Evolutionary conservation across 2,888 invertebrate genomes (phyloP), one percentile per base, ranked within the genome.

Genomic region (Drosophila flavopinicola): DNA sequence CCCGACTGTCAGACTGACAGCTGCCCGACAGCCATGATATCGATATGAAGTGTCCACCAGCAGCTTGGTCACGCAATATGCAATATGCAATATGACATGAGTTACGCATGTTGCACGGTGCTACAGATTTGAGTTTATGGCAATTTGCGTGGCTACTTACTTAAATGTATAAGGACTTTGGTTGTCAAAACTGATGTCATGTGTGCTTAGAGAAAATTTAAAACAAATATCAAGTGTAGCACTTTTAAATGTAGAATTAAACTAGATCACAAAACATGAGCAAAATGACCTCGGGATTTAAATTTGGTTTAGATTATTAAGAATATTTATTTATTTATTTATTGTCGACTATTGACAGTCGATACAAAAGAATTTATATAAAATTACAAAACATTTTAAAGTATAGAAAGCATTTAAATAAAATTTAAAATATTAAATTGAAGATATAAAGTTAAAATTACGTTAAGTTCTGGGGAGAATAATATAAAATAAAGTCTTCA

Each of bases 51-150:
- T 60, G 51, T 53, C 37, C 49, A 51, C n/a, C n/a, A n/a, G n/a
- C 35, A 33, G 53, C 69, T 56, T 51, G 64, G 47, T 57, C 77
- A 77, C 61, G 82, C 85, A 63, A 75, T n/a, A n/a, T n/a, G n/a
- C n/a, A n/a, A n/a, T n/a, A n/a, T 53, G 44, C 61, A 41, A 41
- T 44, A 32, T 63, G 84, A 86, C 78, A 79, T 83, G 77, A 72
- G 65, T 86, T 83, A 78, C 86, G 80, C 84, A 78, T 76, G 76
- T 63, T 56, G 52, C 64, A 42, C 37, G 25, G 29, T 15, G 20
- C 41, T 35, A 24, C 23, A 13, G 35, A 61, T 27, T 41, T 42
- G 35, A 57, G 35, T 17, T 44, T 57, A 38, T 44, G 33, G 29
- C 29, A 33, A 45, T 57, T 39, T 13, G 65, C 49, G 7, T 11